These are phyloP conservation scores for Drosophila lowei DNA, from an alignment of 1,140 invertebrate genomes.

Conservation along the genomic window DNA sequence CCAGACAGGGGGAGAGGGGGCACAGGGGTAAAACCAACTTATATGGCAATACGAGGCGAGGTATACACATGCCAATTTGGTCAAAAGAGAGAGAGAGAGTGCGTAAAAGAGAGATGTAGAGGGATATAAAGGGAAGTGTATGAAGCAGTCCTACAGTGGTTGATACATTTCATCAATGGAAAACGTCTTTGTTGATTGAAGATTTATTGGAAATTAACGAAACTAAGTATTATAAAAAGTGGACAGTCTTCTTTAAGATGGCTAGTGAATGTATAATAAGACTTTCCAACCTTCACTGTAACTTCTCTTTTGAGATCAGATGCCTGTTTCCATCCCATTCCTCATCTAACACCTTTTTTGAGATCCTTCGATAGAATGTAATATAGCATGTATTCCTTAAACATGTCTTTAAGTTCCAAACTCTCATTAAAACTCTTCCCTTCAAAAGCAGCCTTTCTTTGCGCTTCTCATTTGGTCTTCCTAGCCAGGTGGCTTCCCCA, in stretches of 20 bases:
- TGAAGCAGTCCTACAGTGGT: constrained; percentile 28
- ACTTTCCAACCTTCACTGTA: too few species aligned
- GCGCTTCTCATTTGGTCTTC: constrained; percentile 1
- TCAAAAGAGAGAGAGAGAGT: constrained; percentile 9
- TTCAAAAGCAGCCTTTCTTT: background rate
- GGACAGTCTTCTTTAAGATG: too few species aligned
- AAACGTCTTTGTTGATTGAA: too few species aligned
- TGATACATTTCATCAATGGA: background rate
- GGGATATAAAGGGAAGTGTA: background rate
- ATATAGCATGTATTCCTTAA: too few species aligned
- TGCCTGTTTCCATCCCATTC: background rate
- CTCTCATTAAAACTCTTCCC: background rate
- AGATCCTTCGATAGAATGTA: too few species aligned
- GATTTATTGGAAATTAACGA: too few species aligned
- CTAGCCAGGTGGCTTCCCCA: background rate
- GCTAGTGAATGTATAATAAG: too few species aligned
- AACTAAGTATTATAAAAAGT: too few species aligned
- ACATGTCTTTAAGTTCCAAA: too few species aligned
- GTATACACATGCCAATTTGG: constrained; percentile 38
- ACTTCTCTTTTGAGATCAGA: too few species aligned
- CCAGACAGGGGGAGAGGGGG: constrained; percentile 21
- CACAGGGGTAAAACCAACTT: constrained; percentile 12
- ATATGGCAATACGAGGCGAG: constrained; percentile 53
- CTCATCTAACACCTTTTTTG: too few species aligned
- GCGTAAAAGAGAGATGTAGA: background rate